Conservation (phyloP, 2,797 vertebrate species). For the Girardinus metallicus region DNA sequence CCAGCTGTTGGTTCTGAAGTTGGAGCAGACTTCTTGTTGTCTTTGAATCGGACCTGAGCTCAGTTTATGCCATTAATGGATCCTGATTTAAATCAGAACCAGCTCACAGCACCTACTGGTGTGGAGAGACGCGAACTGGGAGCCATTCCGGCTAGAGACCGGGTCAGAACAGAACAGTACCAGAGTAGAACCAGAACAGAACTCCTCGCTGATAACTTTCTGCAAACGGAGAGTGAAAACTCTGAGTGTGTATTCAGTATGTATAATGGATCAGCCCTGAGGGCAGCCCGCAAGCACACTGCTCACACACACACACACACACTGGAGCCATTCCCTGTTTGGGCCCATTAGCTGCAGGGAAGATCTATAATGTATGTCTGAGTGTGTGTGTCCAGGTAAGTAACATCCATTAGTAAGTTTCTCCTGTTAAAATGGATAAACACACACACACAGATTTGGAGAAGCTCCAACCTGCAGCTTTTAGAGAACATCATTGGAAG, state of each 20-base stretch:
- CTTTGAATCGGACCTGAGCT: neutral
- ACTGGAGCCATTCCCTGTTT: constrained; percentile 43
- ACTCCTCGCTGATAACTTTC: constrained; percentile 47
- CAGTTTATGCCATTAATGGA: neutral
- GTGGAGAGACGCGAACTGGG: neutral
- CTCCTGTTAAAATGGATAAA: constrained; percentile 55
- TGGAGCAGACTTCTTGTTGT: neutral
- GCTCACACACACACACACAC: constrained; percentile 30
- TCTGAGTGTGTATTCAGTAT: constrained; percentile 50
- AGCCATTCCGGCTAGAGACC: neutral
- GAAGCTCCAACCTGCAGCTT: constrained; percentile 7
- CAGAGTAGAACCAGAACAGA: too few relatives aligned
- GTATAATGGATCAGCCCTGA: constrained; percentile 71
- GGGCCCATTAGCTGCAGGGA: constrained; percentile 59
- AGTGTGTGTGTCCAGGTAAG: constrained; percentile 32
- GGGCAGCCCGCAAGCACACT: constrained; percentile 50
- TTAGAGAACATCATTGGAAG: constrained; percentile 2
- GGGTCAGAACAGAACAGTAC: neutral
- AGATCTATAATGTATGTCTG: constrained; percentile 66
- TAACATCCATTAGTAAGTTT: constrained; percentile 21
- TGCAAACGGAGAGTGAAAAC: constrained; percentile 68
- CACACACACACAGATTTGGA: neutral
- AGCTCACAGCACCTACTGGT: neutral
- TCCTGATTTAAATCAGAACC: neutral
- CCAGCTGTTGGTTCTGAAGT: neutral